phyloP scores from a whole-genome alignment of 35 echinoderm and acorn worm genomes.

The Nesometra sesokonis region DNA sequence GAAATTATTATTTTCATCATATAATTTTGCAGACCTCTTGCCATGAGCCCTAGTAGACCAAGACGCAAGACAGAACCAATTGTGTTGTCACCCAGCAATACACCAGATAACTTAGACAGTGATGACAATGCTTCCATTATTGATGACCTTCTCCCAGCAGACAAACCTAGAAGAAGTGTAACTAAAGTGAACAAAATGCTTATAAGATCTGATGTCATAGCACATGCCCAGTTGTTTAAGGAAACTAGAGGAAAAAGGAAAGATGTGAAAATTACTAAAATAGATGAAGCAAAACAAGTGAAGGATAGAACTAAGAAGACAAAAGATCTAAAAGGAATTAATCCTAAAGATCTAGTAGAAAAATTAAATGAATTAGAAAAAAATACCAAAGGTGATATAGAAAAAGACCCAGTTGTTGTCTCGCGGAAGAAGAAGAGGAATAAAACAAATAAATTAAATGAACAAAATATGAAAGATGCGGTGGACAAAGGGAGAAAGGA shows the following conservation, averaged over 20 bases:
- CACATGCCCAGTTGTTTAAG: not conserved
- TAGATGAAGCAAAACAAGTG: not conserved
- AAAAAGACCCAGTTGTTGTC: not conserved
- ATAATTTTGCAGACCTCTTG: not conserved
- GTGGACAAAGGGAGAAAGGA: not conserved
- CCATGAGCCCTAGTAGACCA: not conserved
- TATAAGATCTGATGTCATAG: slow-evolving; percentile 7
- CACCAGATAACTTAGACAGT: not conserved
- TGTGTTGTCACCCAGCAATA: not conserved
- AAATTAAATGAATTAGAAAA: not conserved
- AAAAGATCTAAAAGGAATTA: not conserved
- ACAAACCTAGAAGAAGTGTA: not conserved
- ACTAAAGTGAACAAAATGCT: not conserved
- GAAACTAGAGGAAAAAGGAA: not conserved
- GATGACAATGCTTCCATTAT: not conserved
- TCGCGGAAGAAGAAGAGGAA: not conserved
- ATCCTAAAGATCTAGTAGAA: not conserved
- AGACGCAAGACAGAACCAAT: not conserved
- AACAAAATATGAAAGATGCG: not conserved
- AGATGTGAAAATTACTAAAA: not conserved
- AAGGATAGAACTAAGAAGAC: not conserved
- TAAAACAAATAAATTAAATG: not conserved
- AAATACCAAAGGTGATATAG: not conserved
- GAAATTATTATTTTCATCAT: too few species aligned
- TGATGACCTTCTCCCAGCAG: not conserved